Evolutionary conservation across 1,140 invertebrate genomes (phyloP).

Genomic region (Campoletis sonorensis): DNA sequence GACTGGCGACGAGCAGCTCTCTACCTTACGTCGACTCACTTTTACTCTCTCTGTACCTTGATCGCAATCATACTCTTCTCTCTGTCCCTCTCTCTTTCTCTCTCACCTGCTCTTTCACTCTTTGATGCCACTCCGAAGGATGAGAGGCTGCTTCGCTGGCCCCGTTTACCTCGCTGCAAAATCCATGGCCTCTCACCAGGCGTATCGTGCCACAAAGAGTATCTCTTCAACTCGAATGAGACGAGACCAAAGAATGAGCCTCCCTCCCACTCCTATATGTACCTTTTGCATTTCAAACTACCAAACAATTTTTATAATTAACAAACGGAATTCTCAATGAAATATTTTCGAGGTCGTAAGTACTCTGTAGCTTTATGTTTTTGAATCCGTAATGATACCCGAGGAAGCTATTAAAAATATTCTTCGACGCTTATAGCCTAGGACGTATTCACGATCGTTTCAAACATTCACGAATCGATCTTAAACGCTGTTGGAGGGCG

Average conservation of each 20-base stretch:
- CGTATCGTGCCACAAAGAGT: slow-evolving; percentile 13
- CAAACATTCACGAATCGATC: neutral
- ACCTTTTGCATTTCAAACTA: neutral
- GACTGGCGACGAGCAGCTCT: slow-evolving; percentile 9
- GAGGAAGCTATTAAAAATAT: neutral
- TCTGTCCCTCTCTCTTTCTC: too few relatives aligned
- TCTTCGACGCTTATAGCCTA: neutral
- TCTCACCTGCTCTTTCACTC: slow-evolving; percentile 53
- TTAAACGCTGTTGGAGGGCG: neutral
- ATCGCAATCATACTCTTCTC: neutral
- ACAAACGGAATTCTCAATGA: neutral
- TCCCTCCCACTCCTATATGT: neutral
- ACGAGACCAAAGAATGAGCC: neutral
- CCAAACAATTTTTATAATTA: neutral
- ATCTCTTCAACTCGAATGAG: neutral
- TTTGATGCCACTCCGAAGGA: slow-evolving; percentile 50
- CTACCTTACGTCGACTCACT: slow-evolving; percentile 9
- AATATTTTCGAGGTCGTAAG: slow-evolving; percentile 15
- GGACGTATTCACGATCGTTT: neutral
- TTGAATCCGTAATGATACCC: neutral
- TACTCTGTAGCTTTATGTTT: neutral
- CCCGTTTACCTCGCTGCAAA: slow-evolving; percentile 56
- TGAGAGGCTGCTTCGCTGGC: slow-evolving; percentile 57
- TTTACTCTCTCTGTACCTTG: slow-evolving; percentile 11
- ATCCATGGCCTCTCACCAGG: slow-evolving; percentile 53